Evolutionary conservation across 2,113 vertebrate genomes (phyloP).

Genomic region (Triplophysa rosa): DNA sequence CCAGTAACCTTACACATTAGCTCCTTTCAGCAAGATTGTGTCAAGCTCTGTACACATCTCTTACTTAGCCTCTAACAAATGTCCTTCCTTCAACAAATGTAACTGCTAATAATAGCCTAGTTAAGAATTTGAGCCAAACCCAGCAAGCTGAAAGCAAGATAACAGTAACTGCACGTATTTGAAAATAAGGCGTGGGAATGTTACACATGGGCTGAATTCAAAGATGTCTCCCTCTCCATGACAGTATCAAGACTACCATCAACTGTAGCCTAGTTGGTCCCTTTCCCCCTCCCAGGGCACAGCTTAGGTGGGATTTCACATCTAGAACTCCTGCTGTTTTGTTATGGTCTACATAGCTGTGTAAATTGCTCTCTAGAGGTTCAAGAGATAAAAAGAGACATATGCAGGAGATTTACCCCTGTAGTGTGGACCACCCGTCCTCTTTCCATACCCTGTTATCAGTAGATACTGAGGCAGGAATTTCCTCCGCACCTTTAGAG

Average conservation of each 20-base stretch:
- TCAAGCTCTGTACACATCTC: not conserved
- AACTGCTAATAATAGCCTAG: not conserved
- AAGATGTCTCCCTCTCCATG: not conserved
- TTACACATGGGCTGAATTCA: not conserved
- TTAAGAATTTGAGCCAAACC: not conserved
- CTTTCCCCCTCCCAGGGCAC: conserved; percentile 32
- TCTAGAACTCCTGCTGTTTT: conserved; percentile 50
- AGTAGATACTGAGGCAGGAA: conserved; percentile 20
- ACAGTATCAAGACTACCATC: conserved; percentile 33
- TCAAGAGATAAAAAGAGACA: conserved; percentile 44
- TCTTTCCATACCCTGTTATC: conserved; percentile 4
- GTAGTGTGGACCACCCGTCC: conserved; percentile 27
- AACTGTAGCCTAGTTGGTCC: conserved; percentile 1
- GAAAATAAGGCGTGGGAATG: not conserved
- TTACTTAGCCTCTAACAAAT: not conserved
- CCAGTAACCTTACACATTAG: conserved; percentile 11
- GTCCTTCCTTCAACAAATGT: not conserved
- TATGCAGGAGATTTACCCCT: conserved; percentile 47
- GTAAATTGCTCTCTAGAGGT: conserved; percentile 62
- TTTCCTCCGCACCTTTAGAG: conserved; percentile 32
- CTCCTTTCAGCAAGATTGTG: not conserved
- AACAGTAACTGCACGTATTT: not conserved
- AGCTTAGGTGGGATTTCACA: conserved; percentile 47
- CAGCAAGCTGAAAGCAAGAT: not conserved
- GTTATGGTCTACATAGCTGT: conserved; percentile 46